These are phyloP conservation scores for Sinella curviseta DNA, from an alignment of 1,140 invertebrate species.

Conservation along the genomic window DNA sequence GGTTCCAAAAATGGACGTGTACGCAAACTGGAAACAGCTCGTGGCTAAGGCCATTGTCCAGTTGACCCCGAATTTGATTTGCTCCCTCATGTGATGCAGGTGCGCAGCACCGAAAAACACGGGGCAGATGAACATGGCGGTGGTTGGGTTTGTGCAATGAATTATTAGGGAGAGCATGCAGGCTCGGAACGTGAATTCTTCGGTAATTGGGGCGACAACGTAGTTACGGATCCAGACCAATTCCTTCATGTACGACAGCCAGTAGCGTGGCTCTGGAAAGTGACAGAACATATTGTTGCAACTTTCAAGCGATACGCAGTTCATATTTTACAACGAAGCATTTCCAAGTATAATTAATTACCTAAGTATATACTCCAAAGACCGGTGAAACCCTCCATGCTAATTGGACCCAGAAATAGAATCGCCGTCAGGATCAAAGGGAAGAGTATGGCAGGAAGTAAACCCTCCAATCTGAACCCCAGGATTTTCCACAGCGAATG, in stretches of 20 bases:
- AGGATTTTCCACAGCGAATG: conserved; percentile 67
- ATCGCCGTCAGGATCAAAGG: conserved; percentile 80
- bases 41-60: conserved; percentile 68
- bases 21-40: conserved; percentile 79
- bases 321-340: conserved; percentile 31
- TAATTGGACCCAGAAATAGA: conserved; percentile 80
- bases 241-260: conserved; percentile 67
- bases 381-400: conserved; percentile 69
- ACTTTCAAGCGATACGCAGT: conserved; percentile 5
- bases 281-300: conserved; percentile 20
- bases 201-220: conserved; percentile 86
- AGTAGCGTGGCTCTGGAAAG: conserved; percentile 70
- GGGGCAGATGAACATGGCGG: conserved; percentile 80
- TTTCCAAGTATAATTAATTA: conserved; percentile 54
- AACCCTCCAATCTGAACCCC: conserved; percentile 72
- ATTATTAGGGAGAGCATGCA: conserved; percentile 89
- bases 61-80: conserved; percentile 67
- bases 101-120: conserved; percentile 91
- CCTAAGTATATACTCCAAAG: conserved; percentile 69
- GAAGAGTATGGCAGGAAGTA: conserved; percentile 70
- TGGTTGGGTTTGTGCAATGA: conserved; percentile 73
- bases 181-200: conserved; percentile 91
- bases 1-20: conserved; percentile 88
- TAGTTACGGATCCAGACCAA: conserved; percentile 85
- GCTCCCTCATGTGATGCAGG: conserved; percentile 86